Conservation (phyloP, 2,888 invertebrate species). For the Falcaria lacertinaria region DNA sequence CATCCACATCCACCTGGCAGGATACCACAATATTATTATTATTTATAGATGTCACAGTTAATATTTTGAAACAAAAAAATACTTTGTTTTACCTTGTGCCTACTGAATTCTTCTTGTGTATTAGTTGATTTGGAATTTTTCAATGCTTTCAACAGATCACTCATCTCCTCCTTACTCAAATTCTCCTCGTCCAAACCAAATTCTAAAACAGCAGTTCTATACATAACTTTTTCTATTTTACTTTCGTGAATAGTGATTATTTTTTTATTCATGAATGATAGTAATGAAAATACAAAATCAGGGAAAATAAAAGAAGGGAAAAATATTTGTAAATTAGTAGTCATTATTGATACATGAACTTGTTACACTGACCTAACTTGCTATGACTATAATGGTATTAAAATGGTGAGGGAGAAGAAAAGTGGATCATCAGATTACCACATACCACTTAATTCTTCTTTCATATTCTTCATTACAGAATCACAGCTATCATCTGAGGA, state of each 20-base stretch:
- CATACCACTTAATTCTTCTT: conserved; percentile 58
- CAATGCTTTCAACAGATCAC: conserved; percentile 63
- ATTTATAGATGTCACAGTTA: neutral
- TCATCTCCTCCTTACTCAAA: conserved; percentile 70
- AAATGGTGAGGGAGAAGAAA: conserved; percentile 9
- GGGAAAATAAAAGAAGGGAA: too few relatives aligned
- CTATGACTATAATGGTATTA: too few relatives aligned
- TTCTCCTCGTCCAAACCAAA: conserved; percentile 70
- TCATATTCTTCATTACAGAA: conserved; percentile 62
- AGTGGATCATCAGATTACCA: too few relatives aligned
- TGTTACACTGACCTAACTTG: too few relatives aligned
- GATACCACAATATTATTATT: conserved; percentile 1
- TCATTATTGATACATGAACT: too few relatives aligned
- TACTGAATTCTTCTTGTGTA: conserved; percentile 49
- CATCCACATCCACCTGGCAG: conserved; percentile 34
- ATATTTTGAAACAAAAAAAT: neutral
- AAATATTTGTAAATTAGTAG: too few relatives aligned
- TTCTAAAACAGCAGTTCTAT: conserved; percentile 35
- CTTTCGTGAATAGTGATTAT: too few relatives aligned
- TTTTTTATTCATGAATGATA: too few relatives aligned
- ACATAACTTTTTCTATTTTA: neutral
- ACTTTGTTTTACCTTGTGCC: conserved; percentile 32
- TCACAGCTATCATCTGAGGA: conserved; percentile 69
- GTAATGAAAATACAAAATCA: too few relatives aligned
- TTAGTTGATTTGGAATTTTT: conserved; percentile 63